Base-by-base conservation (phyloP, 1,140 invertebrate genomes). In the Ceratina japonica region DNA sequence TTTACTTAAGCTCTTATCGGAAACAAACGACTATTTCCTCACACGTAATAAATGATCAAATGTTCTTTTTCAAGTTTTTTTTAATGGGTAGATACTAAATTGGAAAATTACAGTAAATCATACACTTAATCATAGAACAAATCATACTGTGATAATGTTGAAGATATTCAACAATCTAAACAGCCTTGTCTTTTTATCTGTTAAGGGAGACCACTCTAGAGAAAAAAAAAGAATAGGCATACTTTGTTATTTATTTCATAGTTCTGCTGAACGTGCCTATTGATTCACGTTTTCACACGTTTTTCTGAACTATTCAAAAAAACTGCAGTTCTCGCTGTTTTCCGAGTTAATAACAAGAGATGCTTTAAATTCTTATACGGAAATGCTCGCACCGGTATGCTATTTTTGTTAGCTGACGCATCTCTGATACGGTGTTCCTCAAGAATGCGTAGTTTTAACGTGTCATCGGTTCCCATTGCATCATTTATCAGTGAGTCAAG, bases 341-440 rank as follows among this genome's bases (percentile, higher is more conserved):
- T 44, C 37, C 5, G 37, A 8, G 27, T 31, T 31, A 31, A 31
- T 31, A 31, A 31, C 2, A 31, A 31, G 4, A 31, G 49, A 75
- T 15, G 73, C 79, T 84, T 84, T 79, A 70, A 73, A 79, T 80
- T 61, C 68, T 61, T 24, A 31, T 44, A n/a, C 7, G 24, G 79
- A 68, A 78, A 56, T 64, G 5, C 15, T 31, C 27, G 18, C 2
- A 10, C n/a, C 3, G 31, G 5, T 8, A 15, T 20, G 24, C 64
- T 75, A 75, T 75, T 75, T 75, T 59, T 22, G 64, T 75, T 49
- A 13, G 22, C 37, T 68, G 74, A 75, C 64, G 63, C 27, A 27
- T 49, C 31, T 63, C 18, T 31, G 61, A 63, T 31, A 18, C 31
- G 37, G 24, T n/a, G 16, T 49, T 31, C 22, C 5, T 16, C 22